Conservation (phyloP, 2,888 invertebrate genomes). For the Hecatera dysodea region DNA sequence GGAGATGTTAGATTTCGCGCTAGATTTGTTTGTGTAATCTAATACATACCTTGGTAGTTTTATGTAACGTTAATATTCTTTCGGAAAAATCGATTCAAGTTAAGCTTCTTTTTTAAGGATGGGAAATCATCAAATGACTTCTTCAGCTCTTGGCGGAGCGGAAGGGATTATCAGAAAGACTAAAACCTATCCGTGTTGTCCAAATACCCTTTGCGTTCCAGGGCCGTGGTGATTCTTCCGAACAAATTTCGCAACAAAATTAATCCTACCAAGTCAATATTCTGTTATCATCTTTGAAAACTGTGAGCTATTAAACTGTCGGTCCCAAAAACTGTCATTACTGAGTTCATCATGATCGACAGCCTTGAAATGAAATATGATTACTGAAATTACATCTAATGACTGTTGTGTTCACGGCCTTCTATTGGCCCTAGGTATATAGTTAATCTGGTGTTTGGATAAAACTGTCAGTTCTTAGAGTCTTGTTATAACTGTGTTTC, state of each 20-base stretch:
- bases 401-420: neutral
- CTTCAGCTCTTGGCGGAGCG: too few relatives aligned
- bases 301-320: too few relatives aligned
- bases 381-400: conserved; percentile 1
- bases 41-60: neutral
- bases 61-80: neutral
- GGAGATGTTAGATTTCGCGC: neutral
- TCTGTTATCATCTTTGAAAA: neutral
- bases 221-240: too few relatives aligned
- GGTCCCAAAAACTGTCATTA: conserved; percentile 9
- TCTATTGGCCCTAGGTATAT: neutral
- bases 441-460: neutral
- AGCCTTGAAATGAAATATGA: neutral
- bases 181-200: too few relatives aligned
- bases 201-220: too few relatives aligned
- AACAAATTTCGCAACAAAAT: too few relatives aligned
- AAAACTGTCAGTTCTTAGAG: too few relatives aligned
- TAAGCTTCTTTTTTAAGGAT: too few relatives aligned
- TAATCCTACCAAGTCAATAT: neutral
- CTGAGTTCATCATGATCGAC: neutral
- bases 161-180: too few relatives aligned
- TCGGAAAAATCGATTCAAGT: neutral
- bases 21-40: neutral
- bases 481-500: too few relatives aligned
- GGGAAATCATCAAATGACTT: too few relatives aligned